phyloP scores from a whole-genome alignment of 1,140 invertebrate genomes.

The Geopemphigus sp. region DNA sequence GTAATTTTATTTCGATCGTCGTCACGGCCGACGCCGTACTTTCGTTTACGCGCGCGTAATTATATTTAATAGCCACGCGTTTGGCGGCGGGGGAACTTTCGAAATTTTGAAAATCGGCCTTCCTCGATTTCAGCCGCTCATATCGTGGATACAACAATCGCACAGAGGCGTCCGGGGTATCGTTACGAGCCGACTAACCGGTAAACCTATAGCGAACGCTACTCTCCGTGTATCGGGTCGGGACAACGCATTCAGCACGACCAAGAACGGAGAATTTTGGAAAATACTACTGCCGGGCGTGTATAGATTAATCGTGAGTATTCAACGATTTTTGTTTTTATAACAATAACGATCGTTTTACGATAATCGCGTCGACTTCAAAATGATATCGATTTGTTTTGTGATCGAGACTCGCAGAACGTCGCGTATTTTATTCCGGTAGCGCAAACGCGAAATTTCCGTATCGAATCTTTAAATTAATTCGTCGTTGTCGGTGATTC shows the following conservation, averaged over 20 bases:
- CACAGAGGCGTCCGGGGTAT: constrained; percentile 81
- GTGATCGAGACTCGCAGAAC: neutral
- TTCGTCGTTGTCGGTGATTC: too few relatives aligned
- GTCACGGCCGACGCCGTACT: too few relatives aligned
- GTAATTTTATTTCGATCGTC: constrained; percentile 57
- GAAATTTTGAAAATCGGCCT: neutral
- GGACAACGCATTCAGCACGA: constrained; percentile 71
- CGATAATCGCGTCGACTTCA: neutral
- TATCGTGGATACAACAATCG: constrained; percentile 80
- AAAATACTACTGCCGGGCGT: constrained; percentile 75
- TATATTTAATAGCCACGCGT: neutral
- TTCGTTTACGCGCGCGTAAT: too few relatives aligned
- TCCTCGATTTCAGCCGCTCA: constrained; percentile 59
- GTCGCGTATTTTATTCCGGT: neutral
- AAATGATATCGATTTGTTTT: neutral
- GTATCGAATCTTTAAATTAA: neutral
- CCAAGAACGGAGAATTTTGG: constrained; percentile 81
- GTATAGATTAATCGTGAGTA: constrained; percentile 59
- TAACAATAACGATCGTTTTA: too few relatives aligned
- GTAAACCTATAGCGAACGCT: constrained; percentile 65
- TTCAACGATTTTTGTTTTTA: too few relatives aligned
- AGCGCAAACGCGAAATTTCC: too few relatives aligned
- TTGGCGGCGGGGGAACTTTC: too few relatives aligned
- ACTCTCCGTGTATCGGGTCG: constrained; percentile 68
- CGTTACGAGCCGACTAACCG: constrained; percentile 60